phyloP scores from a whole-genome alignment of 2,113 vertebrate species.

The Dicerorhinus sumatrensis region DNA sequence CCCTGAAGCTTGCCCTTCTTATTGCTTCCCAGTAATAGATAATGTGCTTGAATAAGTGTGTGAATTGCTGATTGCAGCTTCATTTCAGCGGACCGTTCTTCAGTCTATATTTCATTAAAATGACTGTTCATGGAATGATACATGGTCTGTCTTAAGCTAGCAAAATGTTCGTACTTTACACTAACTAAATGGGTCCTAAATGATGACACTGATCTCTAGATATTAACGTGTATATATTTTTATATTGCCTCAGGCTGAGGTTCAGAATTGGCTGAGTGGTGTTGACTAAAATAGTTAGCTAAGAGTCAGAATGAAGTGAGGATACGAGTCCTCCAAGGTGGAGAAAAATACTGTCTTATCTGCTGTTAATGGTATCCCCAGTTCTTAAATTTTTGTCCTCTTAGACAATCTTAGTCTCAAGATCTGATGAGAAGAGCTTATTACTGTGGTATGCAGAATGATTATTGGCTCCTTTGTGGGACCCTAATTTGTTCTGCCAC shows the following conservation, averaged over 20 bases:
- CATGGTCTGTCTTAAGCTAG: conserved; percentile 31
- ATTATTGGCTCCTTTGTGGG: background rate
- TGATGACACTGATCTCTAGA: conserved; percentile 20
- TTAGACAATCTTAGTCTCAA: background rate
- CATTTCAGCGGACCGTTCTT: conserved; percentile 47
- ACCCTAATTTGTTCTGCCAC: background rate
- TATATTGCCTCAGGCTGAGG: conserved; percentile 43
- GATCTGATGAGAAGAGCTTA: background rate
- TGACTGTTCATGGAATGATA: conserved; percentile 52
- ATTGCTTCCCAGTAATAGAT: conserved; percentile 43
- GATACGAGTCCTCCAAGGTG: background rate
- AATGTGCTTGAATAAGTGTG: conserved; percentile 33
- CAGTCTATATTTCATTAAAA: background rate
- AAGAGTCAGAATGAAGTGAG: background rate
- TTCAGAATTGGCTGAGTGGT: conserved; percentile 19
- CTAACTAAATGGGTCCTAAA: conserved; percentile 5
- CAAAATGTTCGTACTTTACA: conserved; percentile 35
- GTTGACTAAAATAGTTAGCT: conserved; percentile 13
- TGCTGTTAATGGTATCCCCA: background rate
- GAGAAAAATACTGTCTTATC: background rate
- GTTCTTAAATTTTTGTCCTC: conserved; percentile 14
- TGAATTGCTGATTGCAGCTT: conserved; percentile 12
- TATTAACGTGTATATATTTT: background rate
- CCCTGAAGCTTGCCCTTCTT: conserved; percentile 56
- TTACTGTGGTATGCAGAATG: background rate